A percentile compares a stretch with the other conserved stretches of the same genome.
These are phyloP conservation scores for Labeo rohita DNA, from an alignment of 2,113 vertebrate genomes.

Conservation along the genomic window DNA sequence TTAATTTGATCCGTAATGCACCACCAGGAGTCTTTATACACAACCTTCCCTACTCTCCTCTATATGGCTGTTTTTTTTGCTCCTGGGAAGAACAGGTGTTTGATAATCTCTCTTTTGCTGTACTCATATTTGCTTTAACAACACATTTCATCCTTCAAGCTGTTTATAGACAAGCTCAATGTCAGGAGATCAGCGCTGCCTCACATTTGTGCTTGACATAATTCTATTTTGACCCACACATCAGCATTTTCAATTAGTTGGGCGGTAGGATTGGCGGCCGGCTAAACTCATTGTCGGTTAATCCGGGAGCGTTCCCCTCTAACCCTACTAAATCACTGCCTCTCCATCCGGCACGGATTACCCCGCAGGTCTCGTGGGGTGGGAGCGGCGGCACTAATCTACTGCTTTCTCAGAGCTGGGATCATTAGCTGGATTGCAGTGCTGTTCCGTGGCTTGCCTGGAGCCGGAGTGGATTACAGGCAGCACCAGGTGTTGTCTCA, in stretches of 20 bases:
- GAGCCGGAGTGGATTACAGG: constrained; percentile 57
- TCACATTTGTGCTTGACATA: constrained; percentile 8
- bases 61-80: background rate
- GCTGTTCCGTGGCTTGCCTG: background rate
- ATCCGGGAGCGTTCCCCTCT: constrained; percentile 28
- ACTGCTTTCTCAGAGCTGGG: constrained; percentile 65
- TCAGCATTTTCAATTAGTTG: constrained; percentile 49
- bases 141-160: constrained; percentile 27
- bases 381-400: constrained; percentile 60
- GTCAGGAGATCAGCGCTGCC: constrained; percentile 39
- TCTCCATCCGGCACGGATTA: constrained; percentile 62
- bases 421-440: constrained; percentile 71
- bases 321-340: constrained; percentile 5
- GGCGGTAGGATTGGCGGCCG: background rate
- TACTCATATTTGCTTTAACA: constrained; percentile 27
- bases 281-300: constrained; percentile 48
- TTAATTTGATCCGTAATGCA: background rate
- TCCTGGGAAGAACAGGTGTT: constrained; percentile 17
- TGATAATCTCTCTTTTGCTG: constrained; percentile 22
- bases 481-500: constrained; percentile 63
- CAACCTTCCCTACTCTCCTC: background rate
- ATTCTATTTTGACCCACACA: constrained; percentile 30
- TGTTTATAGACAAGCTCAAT: constrained; percentile 41
- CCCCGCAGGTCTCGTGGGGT: constrained; percentile 33
- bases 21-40: background rate